Evolutionary conservation across 2,888 invertebrate species (phyloP), one percentile per base, ranked within the genome.

Genomic region (Eristalis tenax): DNA sequence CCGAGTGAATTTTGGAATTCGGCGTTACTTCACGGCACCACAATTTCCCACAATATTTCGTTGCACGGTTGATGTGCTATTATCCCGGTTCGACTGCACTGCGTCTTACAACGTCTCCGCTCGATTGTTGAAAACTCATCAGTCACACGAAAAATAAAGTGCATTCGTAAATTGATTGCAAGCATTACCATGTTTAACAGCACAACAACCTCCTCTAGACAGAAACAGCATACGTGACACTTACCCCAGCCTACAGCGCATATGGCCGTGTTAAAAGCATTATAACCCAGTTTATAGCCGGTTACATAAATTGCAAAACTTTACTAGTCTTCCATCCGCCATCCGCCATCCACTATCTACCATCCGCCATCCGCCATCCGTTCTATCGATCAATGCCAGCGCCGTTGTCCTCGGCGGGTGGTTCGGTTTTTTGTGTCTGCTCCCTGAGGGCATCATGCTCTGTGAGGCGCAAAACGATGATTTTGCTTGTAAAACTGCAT

Each of bases 401-500:
- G 32, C 10, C 32, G 32, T 10, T 4, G 28, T 5, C 71, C 70
- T 70, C 66, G 66, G 69, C 70, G 70, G 35, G 15, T 66, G 50
- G 64, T 1, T 18, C 50, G 50, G 6, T 77, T 68, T 28, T 56
- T 56, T 43, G 50, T 18, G 50, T 43, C 10, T 26, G 18, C 26
- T 35, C 43, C 68, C 26, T 64, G 2, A n/a, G 50, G 38, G 35
- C 68, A 70, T 59, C 68, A 59, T 77, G 85, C 85, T 85, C 77
- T 22, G 11, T 73, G 71, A 65, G 77, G 77, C 85, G 77, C 50
- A 81, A 85, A 74, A 77, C 57, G 76, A 50, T 38, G 63, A 76
- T 80, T 69, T 84, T 71, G 1, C 71, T 57, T 73, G 40, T 23
- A 73, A 76, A 59, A 81, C 50, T 85, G 68, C 85, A 81, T 64